phyloP scores from a whole-genome alignment of 1,140 invertebrate species.

The Antheraea mylitta region DNA sequence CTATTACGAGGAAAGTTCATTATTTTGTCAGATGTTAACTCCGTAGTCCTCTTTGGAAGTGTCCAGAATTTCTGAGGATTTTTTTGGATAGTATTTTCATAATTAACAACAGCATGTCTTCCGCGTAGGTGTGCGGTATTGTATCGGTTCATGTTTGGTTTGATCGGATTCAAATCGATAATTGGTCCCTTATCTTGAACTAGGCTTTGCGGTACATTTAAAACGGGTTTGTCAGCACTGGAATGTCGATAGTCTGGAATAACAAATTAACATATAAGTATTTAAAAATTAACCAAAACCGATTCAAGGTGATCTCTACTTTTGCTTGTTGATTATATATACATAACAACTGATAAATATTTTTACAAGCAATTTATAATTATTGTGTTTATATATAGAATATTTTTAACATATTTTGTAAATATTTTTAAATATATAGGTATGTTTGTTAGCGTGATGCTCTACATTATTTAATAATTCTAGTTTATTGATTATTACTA shows the following conservation, averaged over 20 bases:
- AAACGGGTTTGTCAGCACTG: conserved; percentile 72
- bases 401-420: background rate
- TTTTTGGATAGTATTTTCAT: conserved; percentile 43
- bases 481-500: background rate
- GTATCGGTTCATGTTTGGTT: conserved; percentile 45
- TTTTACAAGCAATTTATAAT: conserved; percentile 1
- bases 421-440: background rate
- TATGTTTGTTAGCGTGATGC: background rate
- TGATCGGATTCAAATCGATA: conserved; percentile 45
- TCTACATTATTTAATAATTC: background rate
- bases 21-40: conserved; percentile 16
- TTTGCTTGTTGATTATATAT: background rate
- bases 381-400: background rate
- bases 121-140: conserved; percentile 54
- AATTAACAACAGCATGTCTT: conserved; percentile 46
- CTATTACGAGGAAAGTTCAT: conserved; percentile 25
- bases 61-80: conserved; percentile 66
- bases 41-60: conserved; percentile 54
- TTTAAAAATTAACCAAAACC: background rate
- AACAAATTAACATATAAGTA: conserved; percentile 18
- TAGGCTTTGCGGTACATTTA: conserved; percentile 39
- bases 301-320: background rate
- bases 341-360: background rate
- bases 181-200: conserved; percentile 37
- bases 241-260: conserved; percentile 79